Evolutionary conservation across 2,888 invertebrate genomes (phyloP), one percentile per base, ranked within the genome.

Genomic region (Agonopterix subpropinquella): DNA sequence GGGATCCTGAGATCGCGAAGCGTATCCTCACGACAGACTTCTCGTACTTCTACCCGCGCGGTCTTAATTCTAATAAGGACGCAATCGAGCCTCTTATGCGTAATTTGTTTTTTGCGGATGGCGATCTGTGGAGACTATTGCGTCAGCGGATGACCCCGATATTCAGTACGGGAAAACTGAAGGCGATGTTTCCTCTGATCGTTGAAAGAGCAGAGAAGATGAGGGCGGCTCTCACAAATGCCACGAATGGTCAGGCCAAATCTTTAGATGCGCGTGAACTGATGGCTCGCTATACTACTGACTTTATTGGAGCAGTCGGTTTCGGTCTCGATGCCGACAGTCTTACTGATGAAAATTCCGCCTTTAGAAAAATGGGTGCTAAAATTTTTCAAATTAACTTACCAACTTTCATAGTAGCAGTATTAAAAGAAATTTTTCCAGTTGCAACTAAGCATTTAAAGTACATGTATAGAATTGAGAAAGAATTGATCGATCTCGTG

Each of bases 111-210:
- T 50, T 56, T 4, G 53, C 55, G 10, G 63, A 59, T n/a, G 61
- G 62, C 3, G 61, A 63, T n/a, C 46, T 74, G 43, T 82, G 83
- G 83, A 68, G 71, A 44, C 55, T 80, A 55, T 58, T 81, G 50
- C 67, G 83, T 8, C 76, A 79, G 61, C 70, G 79, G 46, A 71
- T 83, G 64, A 80, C 81, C 28, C 56, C 63, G 0, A 56, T 61
- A 1, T 65, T 62, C 37, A 55, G 57, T 2, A 55, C 54, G 7
- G 59, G 58, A 2, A 64, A 64, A 42, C 51, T 63, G 10, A 61
- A 57, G 41, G 60, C 53, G 1, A 64, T 64, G 64, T 63, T 62
- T 46, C 63, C 62, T 1, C 45, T 65, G 35, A 55, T 65, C 4
- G 41, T 52, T 5, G 56, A 56, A 11, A 55, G 62, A 36, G 61